A percentile compares a stretch with the other conserved stretches of the same genome.
These are phyloP conservation scores for Frankliniella fusca DNA, from an alignment of 2,888 invertebrate species.

Conservation along the genomic window DNA sequence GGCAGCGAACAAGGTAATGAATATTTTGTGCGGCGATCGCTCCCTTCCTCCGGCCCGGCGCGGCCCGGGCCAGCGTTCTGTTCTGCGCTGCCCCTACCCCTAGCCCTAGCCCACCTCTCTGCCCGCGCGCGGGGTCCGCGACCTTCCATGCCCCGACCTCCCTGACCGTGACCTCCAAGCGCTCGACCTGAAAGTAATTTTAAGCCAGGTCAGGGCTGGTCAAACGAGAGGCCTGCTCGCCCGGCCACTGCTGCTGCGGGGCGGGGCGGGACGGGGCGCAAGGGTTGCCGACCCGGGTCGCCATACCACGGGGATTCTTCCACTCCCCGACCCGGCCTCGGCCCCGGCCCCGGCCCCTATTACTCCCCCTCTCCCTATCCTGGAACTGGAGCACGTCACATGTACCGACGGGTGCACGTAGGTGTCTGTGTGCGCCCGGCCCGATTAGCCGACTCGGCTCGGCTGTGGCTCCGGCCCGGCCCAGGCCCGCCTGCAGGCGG, in stretches of 20 bases:
- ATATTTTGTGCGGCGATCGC: neutral
- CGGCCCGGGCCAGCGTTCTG: too few species aligned
- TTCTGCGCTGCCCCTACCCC: neutral
- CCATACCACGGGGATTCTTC: neutral
- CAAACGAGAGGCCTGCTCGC: neutral
- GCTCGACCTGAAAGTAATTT: neutral
- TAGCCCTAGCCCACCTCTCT: neutral
- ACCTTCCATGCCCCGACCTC: neutral
- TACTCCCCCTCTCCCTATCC: too few species aligned
- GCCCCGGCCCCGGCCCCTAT: too few species aligned
- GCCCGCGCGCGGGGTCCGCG: neutral
- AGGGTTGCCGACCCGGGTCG: neutral
- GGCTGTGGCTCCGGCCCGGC: too few species aligned
- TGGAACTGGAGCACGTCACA: too few species aligned
- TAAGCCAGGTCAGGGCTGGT: neutral
- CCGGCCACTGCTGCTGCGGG: neutral
- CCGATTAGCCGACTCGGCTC: too few species aligned
- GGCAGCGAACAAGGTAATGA: too few species aligned
- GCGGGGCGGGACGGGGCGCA: neutral
- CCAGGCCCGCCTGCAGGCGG: too few species aligned
- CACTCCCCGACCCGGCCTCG: too few species aligned
- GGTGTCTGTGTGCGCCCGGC: too few species aligned
- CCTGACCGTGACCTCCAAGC: slow-evolving; percentile 1
- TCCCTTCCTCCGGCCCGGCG: neutral
- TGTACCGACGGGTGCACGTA: too few species aligned